phyloP scores from a whole-genome alignment of 2,888 invertebrate species.

The Luperina nickerlii region DNA sequence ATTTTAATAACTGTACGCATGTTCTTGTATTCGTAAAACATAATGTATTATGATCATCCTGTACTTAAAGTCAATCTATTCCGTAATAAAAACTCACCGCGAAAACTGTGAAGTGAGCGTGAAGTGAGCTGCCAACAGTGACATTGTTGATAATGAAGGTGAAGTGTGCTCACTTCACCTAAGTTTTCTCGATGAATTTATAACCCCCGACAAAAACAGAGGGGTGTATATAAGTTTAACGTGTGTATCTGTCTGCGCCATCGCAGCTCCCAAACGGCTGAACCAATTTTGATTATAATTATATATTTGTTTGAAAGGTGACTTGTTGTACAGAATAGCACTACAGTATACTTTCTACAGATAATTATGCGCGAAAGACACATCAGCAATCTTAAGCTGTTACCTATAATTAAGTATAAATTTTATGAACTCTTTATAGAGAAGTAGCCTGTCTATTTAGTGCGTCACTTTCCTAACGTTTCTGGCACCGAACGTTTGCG shows the following conservation, averaged over 20 bases:
- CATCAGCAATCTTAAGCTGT: background rate
- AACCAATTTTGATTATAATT: background rate
- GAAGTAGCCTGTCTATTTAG: background rate
- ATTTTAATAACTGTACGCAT: background rate
- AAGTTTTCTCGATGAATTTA: background rate
- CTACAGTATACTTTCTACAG: background rate
- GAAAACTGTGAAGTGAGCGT: background rate
- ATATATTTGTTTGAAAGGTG: background rate
- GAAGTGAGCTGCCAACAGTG: no score
- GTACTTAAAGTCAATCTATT: background rate
- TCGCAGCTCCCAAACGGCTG: no score
- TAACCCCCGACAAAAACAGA: background rate
- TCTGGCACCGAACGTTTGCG: background rate
- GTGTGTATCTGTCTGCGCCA: background rate
- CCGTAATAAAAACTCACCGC: background rate
- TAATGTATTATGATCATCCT: background rate
- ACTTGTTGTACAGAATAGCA: background rate
- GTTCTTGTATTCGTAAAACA: background rate
- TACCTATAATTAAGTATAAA: background rate
- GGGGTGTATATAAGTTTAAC: background rate
- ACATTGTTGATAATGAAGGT: no score
- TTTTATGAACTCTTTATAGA: background rate
- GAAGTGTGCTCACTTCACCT: no score
- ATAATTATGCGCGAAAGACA: background rate
- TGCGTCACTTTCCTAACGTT: background rate